phyloP scores from a whole-genome alignment of 1,140 invertebrate genomes.

The Lerema accius region DNA sequence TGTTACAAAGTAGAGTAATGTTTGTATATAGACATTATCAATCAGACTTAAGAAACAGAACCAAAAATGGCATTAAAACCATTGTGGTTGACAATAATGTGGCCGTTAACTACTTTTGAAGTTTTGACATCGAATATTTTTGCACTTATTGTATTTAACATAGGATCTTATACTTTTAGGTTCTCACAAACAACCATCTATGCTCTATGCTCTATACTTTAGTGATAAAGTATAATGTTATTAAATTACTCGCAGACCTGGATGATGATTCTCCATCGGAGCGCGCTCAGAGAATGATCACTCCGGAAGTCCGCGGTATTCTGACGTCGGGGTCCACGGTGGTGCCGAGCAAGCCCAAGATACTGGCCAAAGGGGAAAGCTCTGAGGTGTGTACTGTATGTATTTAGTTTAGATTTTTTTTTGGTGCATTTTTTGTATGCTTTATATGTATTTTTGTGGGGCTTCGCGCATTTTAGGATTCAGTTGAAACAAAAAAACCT shows the following conservation, averaged over 20 bases:
- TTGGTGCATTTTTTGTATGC: neutral
- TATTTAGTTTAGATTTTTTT: constrained; percentile 9
- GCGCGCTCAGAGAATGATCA: constrained; percentile 79
- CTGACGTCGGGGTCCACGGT: constrained; percentile 81
- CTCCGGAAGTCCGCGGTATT: constrained; percentile 81
- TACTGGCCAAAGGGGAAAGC: constrained; percentile 76
- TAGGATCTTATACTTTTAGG: too few relatives aligned
- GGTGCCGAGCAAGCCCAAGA: constrained; percentile 64
- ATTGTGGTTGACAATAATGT: too few relatives aligned
- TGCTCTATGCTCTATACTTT: too few relatives aligned
- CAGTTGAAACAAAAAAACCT: too few relatives aligned
- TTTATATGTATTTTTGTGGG: neutral
- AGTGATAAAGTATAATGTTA: neutral
- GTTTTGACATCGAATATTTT: too few relatives aligned
- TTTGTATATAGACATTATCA: too few relatives aligned
- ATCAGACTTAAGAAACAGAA: too few relatives aligned
- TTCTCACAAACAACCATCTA: too few relatives aligned
- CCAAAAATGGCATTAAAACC: too few relatives aligned
- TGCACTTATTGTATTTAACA: too few relatives aligned
- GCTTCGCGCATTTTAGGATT: constrained; percentile 5
- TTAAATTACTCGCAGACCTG: constrained; percentile 54
- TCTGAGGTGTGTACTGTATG: constrained; percentile 67
- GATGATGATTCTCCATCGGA: constrained; percentile 75
- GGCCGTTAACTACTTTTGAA: too few relatives aligned
- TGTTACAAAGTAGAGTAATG: too few relatives aligned